Evolutionary conservation across 64 coral and sea anemone species (phyloP), one percentile per base, ranked within the genome.

Genomic region (Catalaphyllia jardinei): DNA sequence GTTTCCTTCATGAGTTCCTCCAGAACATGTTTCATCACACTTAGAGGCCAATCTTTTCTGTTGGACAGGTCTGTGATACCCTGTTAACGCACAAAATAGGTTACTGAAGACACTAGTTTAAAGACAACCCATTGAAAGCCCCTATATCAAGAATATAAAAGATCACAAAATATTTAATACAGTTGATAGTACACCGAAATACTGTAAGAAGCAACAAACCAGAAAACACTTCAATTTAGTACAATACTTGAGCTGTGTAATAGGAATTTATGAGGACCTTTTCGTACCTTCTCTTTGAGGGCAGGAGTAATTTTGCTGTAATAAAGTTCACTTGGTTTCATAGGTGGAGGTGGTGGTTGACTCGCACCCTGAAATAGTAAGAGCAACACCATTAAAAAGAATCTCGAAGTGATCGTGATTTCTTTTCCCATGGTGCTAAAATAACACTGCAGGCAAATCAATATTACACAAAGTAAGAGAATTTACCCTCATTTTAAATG

Each of bases 271-370:
- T 57, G 7, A 28, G 39, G 14, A 14, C 18, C 7, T 29, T 29
- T 57, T 35, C 33, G 1, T 87, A 99, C 97, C 94, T 99, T 99
- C 75, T 95, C 97, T 72, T 99, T 99, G 15, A 99, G 88, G 6
- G 94, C 94, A 42, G 97, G 97, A 49, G 97, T 99, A 89, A 99
- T 89, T 86, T 93, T 99, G 63, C 85, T 99, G 67, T 99, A 99
- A 74, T 95, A 99, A 78, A 99, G 86, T 75, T 99, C 97, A 93
- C 93, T 99, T 76, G 97, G 97, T 60, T 93, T 90, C 76, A 93
- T 94, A 0, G 97, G 97, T 25, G 86, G 94, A 16, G 88, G 88
- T n/a, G 94, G 91, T 30, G 91, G 78, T 22, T 84, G 94, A 82
- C 93, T 95, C 8, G 86, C 77, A 42, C 97, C 94, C 95, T 97